phyloP scores from a whole-genome alignment of 2,113 vertebrate species.

The Dicrurus megarhynchus region DNA sequence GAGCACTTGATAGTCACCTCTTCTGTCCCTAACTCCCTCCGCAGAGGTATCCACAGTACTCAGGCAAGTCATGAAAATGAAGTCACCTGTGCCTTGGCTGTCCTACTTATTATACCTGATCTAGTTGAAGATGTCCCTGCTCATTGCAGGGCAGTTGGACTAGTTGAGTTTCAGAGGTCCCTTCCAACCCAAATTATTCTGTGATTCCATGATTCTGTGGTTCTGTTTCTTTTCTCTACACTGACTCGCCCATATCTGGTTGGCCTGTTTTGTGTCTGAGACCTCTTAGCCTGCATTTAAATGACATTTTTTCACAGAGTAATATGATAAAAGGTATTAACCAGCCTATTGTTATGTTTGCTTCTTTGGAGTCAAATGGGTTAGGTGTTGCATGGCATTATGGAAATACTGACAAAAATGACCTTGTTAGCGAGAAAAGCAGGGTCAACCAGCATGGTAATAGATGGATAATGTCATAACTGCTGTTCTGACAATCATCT shows the following conservation, averaged over 20 bases:
- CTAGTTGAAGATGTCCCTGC: background rate
- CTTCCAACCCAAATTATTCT: background rate
- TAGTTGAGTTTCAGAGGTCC: background rate
- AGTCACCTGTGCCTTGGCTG: background rate
- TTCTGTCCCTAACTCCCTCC: background rate
- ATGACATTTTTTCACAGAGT: background rate
- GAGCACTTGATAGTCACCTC: background rate
- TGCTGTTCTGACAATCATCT: background rate
- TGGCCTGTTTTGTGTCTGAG: background rate
- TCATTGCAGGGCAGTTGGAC: background rate
- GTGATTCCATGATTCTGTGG: background rate
- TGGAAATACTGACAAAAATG: background rate
- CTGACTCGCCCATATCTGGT: background rate
- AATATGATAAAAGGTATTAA: background rate
- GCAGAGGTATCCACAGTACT: accelerated
- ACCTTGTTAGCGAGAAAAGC: background rate
- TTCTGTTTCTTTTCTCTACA: background rate
- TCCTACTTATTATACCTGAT: background rate
- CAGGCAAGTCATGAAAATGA: background rate
- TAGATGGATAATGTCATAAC: background rate
- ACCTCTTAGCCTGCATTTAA: background rate
- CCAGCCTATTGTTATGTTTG: background rate
- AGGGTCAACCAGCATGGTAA: background rate
- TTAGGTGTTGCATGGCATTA: background rate
- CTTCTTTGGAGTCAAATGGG: background rate